Base-by-base conservation (phyloP, 2,113 vertebrate genomes). In the Sialia sialis region DNA sequence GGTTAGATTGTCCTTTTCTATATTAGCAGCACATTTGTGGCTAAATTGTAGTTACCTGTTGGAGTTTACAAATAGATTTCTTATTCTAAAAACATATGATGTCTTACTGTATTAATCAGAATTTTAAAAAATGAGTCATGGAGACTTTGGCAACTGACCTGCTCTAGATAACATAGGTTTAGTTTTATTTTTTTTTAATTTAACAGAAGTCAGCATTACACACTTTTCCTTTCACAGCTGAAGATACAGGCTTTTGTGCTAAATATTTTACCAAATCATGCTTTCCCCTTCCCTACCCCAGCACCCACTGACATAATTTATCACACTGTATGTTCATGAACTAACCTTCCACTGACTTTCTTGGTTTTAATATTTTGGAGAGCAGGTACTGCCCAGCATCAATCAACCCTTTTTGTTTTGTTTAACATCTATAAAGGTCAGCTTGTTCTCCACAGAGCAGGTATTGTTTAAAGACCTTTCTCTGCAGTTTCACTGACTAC, bases 381-480 rank as follows among this genome's bases (percentile, higher is more conserved):
- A 95, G 38, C 52, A 69, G 23, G 63, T 80, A 60, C 39, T 70
- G 30, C 93, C 77, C n/a, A 41, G 63, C 75, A 95, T 96, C 94
- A 90, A 70, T 96, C 96, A 96, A 70, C 91, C 48, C 88, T 78
- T 90, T 93, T 91, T 95, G 91, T 95, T 95, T 95, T 91, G 75
- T 88, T 91, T 93, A 94, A 90, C 25, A 3, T 95, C 90, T 91
- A 5, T 73, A 95, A 96, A 96, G 96, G 95, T 97, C 96, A 96
- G 26, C 67, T 87, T 91, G 78, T 84, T 95, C 94, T 94, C 87
- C 63, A 89, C 88, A 95, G 87, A 95, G 85, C 90, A 67, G 20
- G 75, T 94, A 94, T 82, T 96, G 96, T 95, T 95, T 95, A 94
- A 85, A 97, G 94, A 94, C 89, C 85, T 95, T 93, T 92, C 82